Evolutionary conservation across 2,797 vertebrate species (phyloP).

Genomic region (Mormyrus hasselquistii): DNA sequence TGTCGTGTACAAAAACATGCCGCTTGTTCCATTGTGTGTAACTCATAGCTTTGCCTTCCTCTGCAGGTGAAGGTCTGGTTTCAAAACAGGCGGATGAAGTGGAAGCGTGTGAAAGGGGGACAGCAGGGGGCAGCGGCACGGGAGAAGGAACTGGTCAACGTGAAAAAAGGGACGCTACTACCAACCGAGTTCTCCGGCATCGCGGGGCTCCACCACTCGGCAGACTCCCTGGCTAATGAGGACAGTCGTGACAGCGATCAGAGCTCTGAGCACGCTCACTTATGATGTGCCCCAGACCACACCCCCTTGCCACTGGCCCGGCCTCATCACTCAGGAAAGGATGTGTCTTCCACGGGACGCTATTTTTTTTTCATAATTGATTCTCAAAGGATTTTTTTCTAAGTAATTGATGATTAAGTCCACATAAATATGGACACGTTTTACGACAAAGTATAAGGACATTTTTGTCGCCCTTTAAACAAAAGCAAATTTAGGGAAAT

Average conservation of each 20-base stretch:
- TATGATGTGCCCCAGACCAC: slow-evolving; percentile 70
- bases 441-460: slow-evolving; percentile 25
- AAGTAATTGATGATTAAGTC: slow-evolving; percentile 25
- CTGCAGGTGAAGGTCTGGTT: slow-evolving; percentile 96
- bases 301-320: slow-evolving; percentile 21
- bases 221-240: slow-evolving; percentile 89
- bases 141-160: slow-evolving; percentile 96
- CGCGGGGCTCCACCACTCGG: slow-evolving; percentile 81
- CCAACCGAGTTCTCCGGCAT: slow-evolving; percentile 94
- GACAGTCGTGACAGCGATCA: slow-evolving; percentile 97
- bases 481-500: slow-evolving; percentile 34
- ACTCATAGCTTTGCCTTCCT: slow-evolving; percentile 23
- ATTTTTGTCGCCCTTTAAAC: slow-evolving; percentile 1
- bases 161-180: slow-evolving; percentile 93
- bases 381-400: slow-evolving; percentile 36
- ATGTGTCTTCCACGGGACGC: slow-evolving; percentile 44
- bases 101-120: slow-evolving; percentile 96
- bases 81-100: slow-evolving; percentile 98
- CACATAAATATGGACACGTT: slow-evolving; percentile 52
- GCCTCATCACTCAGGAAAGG: slow-evolving; percentile 74
- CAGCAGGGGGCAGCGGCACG: slow-evolving; percentile 91
- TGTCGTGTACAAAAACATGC: background rate
- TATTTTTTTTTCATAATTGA: slow-evolving; percentile 43
- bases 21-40: background rate
- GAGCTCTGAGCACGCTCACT: slow-evolving; percentile 92